Evolutionary conservation across 2,797 vertebrate genomes (phyloP).

Genomic region (Poliocrania exsul): DNA sequence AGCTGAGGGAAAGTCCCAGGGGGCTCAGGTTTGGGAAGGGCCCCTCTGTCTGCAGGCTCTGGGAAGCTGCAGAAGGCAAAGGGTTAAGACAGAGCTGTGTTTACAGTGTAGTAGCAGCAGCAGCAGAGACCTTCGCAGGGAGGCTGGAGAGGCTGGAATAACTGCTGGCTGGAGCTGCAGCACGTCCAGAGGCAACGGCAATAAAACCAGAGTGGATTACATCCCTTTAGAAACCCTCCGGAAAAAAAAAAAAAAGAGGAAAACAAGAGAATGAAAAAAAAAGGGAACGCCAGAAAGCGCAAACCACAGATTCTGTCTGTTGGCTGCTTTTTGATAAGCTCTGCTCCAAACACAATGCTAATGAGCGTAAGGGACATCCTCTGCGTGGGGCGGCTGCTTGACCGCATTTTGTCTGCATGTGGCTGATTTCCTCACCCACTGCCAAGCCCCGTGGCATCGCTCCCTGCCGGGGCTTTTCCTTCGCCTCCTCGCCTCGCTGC

Average conservation of each 20-base stretch:
- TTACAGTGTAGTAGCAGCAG: constrained; percentile 50
- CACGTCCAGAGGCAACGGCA: constrained; percentile 57
- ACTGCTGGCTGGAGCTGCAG: constrained; percentile 64
- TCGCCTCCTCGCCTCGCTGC: constrained; percentile 19
- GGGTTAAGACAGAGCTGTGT: constrained; percentile 54
- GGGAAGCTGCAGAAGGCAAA: neutral
- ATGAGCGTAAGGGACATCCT: constrained; percentile 65
- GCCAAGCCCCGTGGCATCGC: constrained; percentile 67
- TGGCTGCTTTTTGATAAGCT: constrained; percentile 73
- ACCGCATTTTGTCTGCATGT: constrained; percentile 65
- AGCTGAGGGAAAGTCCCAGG: neutral
- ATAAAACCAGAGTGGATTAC: constrained; percentile 68
- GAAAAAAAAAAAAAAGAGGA: neutral
- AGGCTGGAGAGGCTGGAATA: constrained; percentile 56
- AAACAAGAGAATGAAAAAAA: neutral
- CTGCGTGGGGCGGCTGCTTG: constrained; percentile 59
- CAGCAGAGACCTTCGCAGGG: constrained; percentile 28
- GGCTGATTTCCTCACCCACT: constrained; percentile 66
- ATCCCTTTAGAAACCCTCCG: constrained; percentile 47
- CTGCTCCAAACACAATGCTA: constrained; percentile 64
- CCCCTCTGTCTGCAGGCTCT: fast-evolving
- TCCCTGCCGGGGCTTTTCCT: constrained; percentile 57
- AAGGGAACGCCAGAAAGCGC: constrained; percentile 5
- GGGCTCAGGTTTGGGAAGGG: neutral
- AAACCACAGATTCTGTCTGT: constrained; percentile 72